Evolutionary conservation across 2,797 vertebrate species (phyloP), one percentile per base, ranked within the genome.

Genomic region (Sciurus vulgaris): DNA sequence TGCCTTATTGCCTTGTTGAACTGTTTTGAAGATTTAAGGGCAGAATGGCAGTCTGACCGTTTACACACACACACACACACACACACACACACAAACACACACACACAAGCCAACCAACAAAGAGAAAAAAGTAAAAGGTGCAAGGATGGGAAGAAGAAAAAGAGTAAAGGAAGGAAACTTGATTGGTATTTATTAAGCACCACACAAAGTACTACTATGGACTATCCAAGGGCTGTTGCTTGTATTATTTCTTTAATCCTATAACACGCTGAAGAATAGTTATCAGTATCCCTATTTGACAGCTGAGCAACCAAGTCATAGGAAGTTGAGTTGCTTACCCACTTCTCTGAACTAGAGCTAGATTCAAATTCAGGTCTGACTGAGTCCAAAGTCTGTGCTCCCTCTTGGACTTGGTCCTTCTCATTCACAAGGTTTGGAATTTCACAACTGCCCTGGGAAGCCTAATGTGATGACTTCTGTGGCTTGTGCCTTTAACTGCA

Each of bases 1-100:
- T 89, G 84, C 51, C 35, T 61, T 86, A 54, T 44, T 26, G 76
- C 20, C 73, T 51, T 65, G 30, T 13, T 96, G 63, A 3, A 22
- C 24, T 93, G 24, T 94, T 89, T 93, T 76, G 74, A 96, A 89
- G 20, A 93, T 69, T 61, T 61, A 47, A 90, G 63, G 65, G 2
- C 35, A 90, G 59, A 92, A 41, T 79, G 67, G 35, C 38, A 54
- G 4, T 24, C 35, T 73, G 41, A 30, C 70, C 5, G 26, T 61
- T 26, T 59, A 59, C 59, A 54, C 51, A 54, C 51, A 54, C 51
- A 54, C 51, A 54, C 51, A 54, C 49, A 51, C 13, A 51, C 13
- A 51, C 9, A 77, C 10, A n/a, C 33, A 11, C 7, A 47, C 7
- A 49, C 13, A 49, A 1, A n/a, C 11, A 4, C 5, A 13, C 12